A percentile compares a stretch with the other conserved stretches of the same genome.
Conservation (phyloP, 2,113 vertebrate genomes). For the Nothoprocta pentlandii region DNA sequence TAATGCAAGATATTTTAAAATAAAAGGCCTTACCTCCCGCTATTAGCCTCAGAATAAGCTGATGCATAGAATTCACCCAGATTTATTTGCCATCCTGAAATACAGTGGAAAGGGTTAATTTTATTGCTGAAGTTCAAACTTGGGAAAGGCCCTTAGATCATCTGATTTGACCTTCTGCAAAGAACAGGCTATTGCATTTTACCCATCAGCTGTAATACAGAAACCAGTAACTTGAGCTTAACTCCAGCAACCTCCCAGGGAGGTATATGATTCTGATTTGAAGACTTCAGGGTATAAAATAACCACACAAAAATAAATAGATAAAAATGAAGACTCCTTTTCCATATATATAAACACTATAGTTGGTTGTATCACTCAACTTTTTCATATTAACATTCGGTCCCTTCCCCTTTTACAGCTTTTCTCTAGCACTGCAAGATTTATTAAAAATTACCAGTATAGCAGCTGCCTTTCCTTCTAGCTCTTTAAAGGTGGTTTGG, state of each 20-base stretch:
- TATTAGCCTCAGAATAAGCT: background rate
- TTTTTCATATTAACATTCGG: slow-evolving; percentile 4
- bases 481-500: slow-evolving; percentile 29
- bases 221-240: background rate
- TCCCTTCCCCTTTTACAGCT: background rate
- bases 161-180: background rate
- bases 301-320: background rate
- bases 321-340: background rate
- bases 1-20: background rate
- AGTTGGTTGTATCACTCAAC: background rate
- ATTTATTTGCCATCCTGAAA: background rate
- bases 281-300: background rate
- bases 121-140: background rate
- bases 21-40: background rate
- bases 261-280: background rate
- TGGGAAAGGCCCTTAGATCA: background rate
- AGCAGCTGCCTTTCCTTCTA: background rate
- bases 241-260: background rate
- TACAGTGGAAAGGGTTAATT: fast-evolving
- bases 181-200: background rate
- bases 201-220: background rate
- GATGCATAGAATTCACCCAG: background rate
- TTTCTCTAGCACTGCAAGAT: background rate
- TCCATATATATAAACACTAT: background rate
- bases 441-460: slow-evolving; percentile 2